A percentile compares a stretch with the other conserved stretches of the same genome.
These are phyloP conservation scores for Charanyca ferruginea DNA, from an alignment of 2,888 invertebrate genomes.

Conservation along the genomic window DNA sequence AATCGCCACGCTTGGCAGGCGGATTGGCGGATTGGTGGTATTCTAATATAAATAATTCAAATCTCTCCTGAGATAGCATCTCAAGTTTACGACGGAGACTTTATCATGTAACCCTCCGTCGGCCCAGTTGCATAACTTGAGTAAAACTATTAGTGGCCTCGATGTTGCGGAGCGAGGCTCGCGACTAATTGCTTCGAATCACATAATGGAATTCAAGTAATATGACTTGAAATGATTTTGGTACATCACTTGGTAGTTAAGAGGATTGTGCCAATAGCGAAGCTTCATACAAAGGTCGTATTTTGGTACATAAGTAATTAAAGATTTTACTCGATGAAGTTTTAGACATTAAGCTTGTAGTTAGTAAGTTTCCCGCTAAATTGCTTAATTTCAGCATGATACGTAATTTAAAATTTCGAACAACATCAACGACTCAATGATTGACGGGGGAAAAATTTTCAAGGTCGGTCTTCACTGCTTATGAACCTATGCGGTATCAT, in stretches of 20 bases:
- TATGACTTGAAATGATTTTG: conserved; percentile 22
- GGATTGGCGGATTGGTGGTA: conserved; percentile 40
- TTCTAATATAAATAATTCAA: conserved; percentile 44
- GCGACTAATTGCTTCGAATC: conserved; percentile 30
- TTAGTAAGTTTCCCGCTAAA: too few relatives aligned
- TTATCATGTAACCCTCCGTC: conserved; percentile 12
- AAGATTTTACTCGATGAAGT: too few relatives aligned
- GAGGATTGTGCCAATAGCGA: background rate
- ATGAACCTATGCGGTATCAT: too few relatives aligned
- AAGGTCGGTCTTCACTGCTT: too few relatives aligned
- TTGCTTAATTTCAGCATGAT: too few relatives aligned
- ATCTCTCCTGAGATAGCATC: background rate
- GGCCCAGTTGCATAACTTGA: conserved; percentile 53
- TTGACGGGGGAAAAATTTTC: too few relatives aligned
- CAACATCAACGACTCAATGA: too few relatives aligned
- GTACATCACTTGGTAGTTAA: conserved; percentile 6
- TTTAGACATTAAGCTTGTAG: too few relatives aligned
- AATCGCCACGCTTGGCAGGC: too few relatives aligned
- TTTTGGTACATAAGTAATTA: too few relatives aligned
- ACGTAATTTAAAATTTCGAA: too few relatives aligned
- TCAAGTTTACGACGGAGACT: conserved; percentile 28
- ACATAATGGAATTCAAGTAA: conserved; percentile 24
- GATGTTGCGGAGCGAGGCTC: conserved; percentile 22
- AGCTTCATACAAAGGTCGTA: background rate
- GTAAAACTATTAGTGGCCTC: conserved; percentile 48